Conservation (phyloP, 2,797 vertebrate genomes). For the Carcharodon carcharias region DNA sequence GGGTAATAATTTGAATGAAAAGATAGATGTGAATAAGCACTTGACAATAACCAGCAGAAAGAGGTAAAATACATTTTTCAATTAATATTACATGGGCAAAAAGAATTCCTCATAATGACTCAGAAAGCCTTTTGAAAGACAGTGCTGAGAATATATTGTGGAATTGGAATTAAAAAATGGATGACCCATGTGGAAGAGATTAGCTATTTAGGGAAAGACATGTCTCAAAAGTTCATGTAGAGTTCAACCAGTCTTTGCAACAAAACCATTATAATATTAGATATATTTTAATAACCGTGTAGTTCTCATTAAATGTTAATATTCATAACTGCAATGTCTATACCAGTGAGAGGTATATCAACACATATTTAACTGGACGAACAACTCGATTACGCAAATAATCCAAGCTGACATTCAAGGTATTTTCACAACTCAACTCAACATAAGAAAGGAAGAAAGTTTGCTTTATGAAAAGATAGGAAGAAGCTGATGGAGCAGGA, state of each 20-base stretch:
- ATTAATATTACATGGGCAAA: too few relatives aligned
- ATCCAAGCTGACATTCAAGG: neutral
- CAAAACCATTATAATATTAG: neutral
- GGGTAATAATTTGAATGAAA: too few relatives aligned
- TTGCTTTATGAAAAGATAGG: neutral
- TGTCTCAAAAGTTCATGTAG: too few relatives aligned
- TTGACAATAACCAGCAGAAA: too few relatives aligned
- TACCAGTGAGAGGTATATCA: neutral
- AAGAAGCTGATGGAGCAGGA: neutral
- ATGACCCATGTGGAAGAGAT: too few relatives aligned
- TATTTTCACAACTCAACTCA: neutral
- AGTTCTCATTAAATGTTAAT: neutral
- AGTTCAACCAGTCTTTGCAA: neutral
- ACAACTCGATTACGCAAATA: neutral
- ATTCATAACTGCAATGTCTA: neutral
- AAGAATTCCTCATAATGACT: too few relatives aligned
- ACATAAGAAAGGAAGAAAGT: neutral
- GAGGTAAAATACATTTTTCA: too few relatives aligned
- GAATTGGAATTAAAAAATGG: too few relatives aligned
- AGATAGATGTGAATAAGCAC: too few relatives aligned
- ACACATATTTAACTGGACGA: neutral
- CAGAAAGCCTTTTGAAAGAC: too few relatives aligned
- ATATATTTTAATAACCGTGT: neutral
- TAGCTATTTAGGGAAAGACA: neutral
- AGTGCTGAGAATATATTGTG: too few relatives aligned